Evolutionary conservation across 2,888 invertebrate species (phyloP).

Genomic region (Listrodromus nycthemerus): DNA sequence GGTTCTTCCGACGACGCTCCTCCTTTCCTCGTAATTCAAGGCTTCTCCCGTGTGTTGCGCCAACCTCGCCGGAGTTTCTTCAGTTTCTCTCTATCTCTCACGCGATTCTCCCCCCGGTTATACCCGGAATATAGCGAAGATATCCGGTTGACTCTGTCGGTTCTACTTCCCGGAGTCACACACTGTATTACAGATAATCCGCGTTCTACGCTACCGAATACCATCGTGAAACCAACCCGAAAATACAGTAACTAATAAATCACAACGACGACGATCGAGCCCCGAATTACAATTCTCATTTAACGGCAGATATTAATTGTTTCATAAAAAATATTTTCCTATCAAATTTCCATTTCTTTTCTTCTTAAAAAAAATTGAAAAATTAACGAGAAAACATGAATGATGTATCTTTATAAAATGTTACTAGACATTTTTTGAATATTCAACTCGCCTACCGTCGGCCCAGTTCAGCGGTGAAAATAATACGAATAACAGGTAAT

Average conservation of each 20-base stretch:
- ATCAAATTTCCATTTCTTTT: too few relatives aligned
- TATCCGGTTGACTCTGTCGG: not conserved
- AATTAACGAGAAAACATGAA: too few relatives aligned
- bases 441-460: too few relatives aligned
- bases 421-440: too few relatives aligned
- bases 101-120: not conserved
- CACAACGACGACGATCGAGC: not conserved
- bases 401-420: too few relatives aligned
- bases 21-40: constrained; percentile 75
- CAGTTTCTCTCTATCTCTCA: constrained; percentile 29
- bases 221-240: constrained; percentile 11
- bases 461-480: too few relatives aligned
- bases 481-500: not conserved
- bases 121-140: not conserved
- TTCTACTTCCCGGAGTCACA: constrained; percentile 1
- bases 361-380: too few relatives aligned
- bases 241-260: not conserved
- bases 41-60: constrained; percentile 62
- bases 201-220: constrained; percentile 18
- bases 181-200: constrained; percentile 24
- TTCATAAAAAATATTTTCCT: not conserved
- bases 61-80: constrained; percentile 40
- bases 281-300: not conserved
- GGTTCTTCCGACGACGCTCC: constrained; percentile 69
- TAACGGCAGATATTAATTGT: not conserved